Evolutionary conservation across 2,888 invertebrate species (phyloP).

Genomic region (Lepetodrilus schrolli): DNA sequence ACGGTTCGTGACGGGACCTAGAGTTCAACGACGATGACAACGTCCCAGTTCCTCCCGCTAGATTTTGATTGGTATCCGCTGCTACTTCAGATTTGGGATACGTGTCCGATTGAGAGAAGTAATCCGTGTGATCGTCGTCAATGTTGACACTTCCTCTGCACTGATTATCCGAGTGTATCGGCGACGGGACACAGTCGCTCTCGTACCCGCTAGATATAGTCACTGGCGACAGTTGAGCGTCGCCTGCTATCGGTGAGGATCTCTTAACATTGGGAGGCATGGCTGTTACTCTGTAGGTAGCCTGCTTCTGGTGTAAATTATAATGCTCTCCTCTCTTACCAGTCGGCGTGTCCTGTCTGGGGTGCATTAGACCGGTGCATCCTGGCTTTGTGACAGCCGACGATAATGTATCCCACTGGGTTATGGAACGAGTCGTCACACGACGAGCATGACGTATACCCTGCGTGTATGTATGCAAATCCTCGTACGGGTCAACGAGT

Average conservation of each 20-base stretch:
- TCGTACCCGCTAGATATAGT: conserved; percentile 34
- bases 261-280: background rate
- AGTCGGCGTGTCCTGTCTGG: background rate
- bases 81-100: background rate
- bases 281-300: background rate
- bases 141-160: background rate
- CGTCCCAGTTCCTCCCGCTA: background rate
- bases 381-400: background rate
- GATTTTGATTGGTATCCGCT: background rate
- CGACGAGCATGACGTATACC: no score
- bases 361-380: background rate
- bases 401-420: background rate
- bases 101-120: conserved; percentile 30
- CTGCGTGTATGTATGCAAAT: no score
- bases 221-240: conserved; percentile 32
- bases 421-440: background rate
- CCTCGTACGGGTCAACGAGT: background rate
- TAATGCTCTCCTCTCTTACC: no score
- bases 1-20: background rate
- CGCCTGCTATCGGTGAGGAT: conserved; percentile 4
- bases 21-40: background rate
- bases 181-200: conserved; percentile 29
- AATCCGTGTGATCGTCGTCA: conserved; percentile 25
- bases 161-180: background rate
- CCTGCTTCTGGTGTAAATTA: no score